A percentile compares a stretch with the other conserved stretches of the same genome.
Conservation (phyloP, 2,797 vertebrate species). For the Sphaeramia orbicularis region DNA sequence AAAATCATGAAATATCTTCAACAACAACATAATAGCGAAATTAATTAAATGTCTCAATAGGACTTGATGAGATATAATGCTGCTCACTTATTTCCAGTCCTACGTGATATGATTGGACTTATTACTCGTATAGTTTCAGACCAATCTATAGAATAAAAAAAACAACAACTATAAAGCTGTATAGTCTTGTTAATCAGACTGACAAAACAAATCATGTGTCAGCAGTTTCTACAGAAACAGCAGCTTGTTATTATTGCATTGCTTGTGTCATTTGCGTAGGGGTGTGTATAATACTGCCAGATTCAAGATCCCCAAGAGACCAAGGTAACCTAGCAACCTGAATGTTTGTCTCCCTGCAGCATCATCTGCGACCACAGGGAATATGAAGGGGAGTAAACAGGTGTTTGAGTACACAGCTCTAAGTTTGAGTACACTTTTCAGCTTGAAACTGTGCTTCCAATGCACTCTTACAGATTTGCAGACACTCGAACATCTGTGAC, state of each 20-base stretch:
- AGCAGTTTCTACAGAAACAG: slow-evolving; percentile 7
- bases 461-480: background rate
- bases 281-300: slow-evolving; percentile 37
- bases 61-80: too few species aligned
- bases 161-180: too few species aligned
- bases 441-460: slow-evolving; percentile 12
- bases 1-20: too few species aligned
- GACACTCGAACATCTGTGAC: background rate
- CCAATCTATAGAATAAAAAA: too few species aligned
- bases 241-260: background rate
- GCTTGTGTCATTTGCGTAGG: slow-evolving; percentile 19
- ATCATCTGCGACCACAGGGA: slow-evolving; percentile 60
- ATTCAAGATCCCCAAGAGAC: slow-evolving; percentile 35
- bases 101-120: too few species aligned
- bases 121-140: too few species aligned
- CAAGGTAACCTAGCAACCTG: slow-evolving; percentile 74
- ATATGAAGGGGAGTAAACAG: slow-evolving; percentile 68
- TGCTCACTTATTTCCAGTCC: too few species aligned
- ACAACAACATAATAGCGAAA: too few species aligned
- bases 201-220: background rate
- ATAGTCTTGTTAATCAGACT: background rate
- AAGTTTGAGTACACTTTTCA: slow-evolving; percentile 19
- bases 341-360: slow-evolving; percentile 58
- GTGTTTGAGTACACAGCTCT: slow-evolving; percentile 25
- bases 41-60: too few species aligned